Percentiles rank a stretch among this genome's conserved stretches.
Conservation (phyloP, 2,888 invertebrate genomes). For the Agrochola lychnidis region DNA sequence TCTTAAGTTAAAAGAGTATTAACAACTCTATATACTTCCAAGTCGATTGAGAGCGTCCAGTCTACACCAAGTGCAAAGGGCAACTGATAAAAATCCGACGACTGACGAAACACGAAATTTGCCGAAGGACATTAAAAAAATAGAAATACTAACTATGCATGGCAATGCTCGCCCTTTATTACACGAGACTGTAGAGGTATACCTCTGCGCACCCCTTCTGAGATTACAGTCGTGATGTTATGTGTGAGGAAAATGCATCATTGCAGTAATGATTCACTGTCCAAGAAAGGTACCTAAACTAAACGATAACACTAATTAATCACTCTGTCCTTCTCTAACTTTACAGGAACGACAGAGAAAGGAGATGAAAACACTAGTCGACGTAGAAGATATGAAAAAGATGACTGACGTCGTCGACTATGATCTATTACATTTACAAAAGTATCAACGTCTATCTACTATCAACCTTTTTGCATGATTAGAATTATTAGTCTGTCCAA, state of each 20-base stretch:
- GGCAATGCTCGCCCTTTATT: not conserved
- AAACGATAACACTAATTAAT: not conserved
- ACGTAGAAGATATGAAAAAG: slow-evolving; percentile 81
- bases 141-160: not conserved
- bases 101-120: too few species aligned
- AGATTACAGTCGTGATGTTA: not conserved
- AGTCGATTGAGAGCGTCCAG: too few species aligned
- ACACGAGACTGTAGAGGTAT: not conserved
- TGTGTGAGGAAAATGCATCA: not conserved
- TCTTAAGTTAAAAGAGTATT: too few species aligned
- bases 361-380: slow-evolving; percentile 74
- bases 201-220: not conserved
- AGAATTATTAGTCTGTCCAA: not conserved
- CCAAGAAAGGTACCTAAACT: not conserved
- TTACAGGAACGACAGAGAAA: slow-evolving; percentile 79
- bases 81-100: too few species aligned
- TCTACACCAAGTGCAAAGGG: too few species aligned
- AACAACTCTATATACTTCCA: too few species aligned
- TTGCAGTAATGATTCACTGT: not conserved
- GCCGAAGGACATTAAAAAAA: too few species aligned
- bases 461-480: slow-evolving; percentile 27
- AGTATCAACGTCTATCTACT: too few species aligned
- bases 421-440: slow-evolving; percentile 81
- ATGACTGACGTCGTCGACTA: slow-evolving; percentile 80
- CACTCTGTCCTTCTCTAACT: not conserved